phyloP scores from a whole-genome alignment of 2,797 vertebrate species.

The Ceryle rudis region DNA sequence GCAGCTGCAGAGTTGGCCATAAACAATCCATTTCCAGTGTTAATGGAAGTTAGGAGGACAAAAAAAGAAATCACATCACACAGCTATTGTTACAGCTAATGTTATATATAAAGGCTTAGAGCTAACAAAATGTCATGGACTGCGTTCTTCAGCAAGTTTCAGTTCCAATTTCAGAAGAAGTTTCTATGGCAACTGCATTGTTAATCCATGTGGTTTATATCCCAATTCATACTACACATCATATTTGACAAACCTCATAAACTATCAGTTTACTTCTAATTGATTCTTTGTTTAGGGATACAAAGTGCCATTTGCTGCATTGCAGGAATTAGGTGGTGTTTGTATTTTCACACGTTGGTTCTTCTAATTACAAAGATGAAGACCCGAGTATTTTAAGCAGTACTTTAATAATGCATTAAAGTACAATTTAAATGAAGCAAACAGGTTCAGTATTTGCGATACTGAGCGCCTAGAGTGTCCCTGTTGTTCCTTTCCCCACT shows the following conservation, averaged over 20 bases:
- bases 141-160: not conserved
- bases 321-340: not conserved
- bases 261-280: not conserved
- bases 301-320: not conserved
- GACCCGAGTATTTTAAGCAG: not conserved
- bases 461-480: not conserved
- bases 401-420: not conserved
- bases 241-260: not conserved
- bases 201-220: slow-evolving; percentile 4
- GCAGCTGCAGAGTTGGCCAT: not conserved
- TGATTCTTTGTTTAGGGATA: not conserved
- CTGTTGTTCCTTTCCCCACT: not conserved
- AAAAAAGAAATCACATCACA: not conserved
- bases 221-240: not conserved
- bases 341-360: not conserved
- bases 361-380: not conserved
- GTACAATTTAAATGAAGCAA: not conserved
- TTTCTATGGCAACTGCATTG: slow-evolving; percentile 54
- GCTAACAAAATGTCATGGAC: not conserved
- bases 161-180: slow-evolving; percentile 14
- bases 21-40: not conserved
- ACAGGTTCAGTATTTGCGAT: not conserved
- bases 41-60: not conserved
- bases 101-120: not conserved
- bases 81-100: not conserved